These are phyloP conservation scores for Lathronympha strigana DNA, from an alignment of 2,888 invertebrate species.

Conservation along the genomic window DNA sequence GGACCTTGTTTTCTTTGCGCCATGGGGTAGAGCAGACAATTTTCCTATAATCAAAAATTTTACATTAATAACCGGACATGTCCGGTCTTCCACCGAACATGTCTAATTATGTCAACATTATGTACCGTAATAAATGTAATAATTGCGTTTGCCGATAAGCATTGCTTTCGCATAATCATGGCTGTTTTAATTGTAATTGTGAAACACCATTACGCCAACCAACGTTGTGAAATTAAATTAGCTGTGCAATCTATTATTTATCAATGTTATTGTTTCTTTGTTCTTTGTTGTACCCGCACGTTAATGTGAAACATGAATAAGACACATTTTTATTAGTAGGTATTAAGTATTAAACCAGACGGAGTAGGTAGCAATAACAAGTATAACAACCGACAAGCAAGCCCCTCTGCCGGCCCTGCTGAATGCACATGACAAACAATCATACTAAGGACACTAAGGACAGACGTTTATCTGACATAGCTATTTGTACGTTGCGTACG, in stretches of 20 bases:
- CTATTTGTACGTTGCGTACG: too few species aligned
- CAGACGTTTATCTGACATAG: too few species aligned
- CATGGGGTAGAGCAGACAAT: too few species aligned
- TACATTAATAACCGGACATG: too few species aligned
- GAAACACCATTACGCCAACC: conserved; percentile 17
- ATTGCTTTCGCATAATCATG: conserved; percentile 25
- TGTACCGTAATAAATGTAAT: conserved; percentile 9
- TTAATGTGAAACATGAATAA: not conserved
- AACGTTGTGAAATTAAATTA: conserved; percentile 23
- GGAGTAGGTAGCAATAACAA: too few species aligned
- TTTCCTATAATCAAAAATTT: too few species aligned
- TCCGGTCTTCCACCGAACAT: not conserved
- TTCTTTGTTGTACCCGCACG: not conserved
- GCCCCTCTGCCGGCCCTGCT: too few species aligned
- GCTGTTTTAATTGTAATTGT: conserved; percentile 23
- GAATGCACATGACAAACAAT: too few species aligned
- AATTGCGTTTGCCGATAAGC: conserved; percentile 12
- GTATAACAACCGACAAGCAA: too few species aligned
- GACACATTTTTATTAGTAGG: not conserved
- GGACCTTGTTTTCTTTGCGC: too few species aligned
- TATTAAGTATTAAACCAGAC: too few species aligned
- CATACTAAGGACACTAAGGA: too few species aligned
- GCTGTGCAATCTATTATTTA: not conserved
- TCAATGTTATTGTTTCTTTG: not conserved
- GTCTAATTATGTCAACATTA: conserved; percentile 11